These are phyloP conservation scores for Phrynosoma platyrhinos DNA, from an alignment of 2,113 vertebrate species.

Conservation along the genomic window DNA sequence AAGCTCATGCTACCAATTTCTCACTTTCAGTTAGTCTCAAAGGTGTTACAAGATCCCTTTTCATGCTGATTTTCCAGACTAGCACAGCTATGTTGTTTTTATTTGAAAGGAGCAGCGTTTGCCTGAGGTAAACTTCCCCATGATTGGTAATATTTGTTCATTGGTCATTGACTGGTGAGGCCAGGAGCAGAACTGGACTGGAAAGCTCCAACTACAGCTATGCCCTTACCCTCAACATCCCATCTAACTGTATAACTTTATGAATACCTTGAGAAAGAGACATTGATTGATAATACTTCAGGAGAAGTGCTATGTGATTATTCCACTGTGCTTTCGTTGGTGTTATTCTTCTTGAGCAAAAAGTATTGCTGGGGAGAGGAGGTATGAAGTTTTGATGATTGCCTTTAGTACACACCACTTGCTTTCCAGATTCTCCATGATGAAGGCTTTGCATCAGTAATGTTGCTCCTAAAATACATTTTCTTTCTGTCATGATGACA, in stretches of 20 bases:
- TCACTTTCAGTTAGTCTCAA: no score
- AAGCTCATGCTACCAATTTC: no score
- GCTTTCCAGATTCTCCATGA: conserved; percentile 10
- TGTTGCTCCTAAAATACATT: background rate
- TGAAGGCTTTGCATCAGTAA: conserved; percentile 16
- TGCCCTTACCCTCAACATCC: background rate
- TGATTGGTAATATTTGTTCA: background rate
- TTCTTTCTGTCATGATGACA: conserved; percentile 32
- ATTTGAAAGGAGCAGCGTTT: background rate
- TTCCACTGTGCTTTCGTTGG: background rate
- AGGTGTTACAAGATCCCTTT: no score
- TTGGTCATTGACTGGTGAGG: background rate
- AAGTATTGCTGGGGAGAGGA: conserved; percentile 20
- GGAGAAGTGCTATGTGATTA: background rate
- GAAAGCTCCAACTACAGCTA: background rate
- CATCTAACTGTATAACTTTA: background rate
- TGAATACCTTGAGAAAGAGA: conserved; percentile 9
- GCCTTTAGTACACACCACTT: background rate
- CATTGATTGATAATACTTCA: background rate
- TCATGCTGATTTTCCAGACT: no score
- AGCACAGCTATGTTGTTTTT: no score
- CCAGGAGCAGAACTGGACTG: background rate
- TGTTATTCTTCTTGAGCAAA: background rate
- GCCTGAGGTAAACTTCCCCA: background rate
- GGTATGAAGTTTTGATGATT: background rate